phyloP scores from a whole-genome alignment of 2,888 invertebrate species.

The Sericinus montela region DNA sequence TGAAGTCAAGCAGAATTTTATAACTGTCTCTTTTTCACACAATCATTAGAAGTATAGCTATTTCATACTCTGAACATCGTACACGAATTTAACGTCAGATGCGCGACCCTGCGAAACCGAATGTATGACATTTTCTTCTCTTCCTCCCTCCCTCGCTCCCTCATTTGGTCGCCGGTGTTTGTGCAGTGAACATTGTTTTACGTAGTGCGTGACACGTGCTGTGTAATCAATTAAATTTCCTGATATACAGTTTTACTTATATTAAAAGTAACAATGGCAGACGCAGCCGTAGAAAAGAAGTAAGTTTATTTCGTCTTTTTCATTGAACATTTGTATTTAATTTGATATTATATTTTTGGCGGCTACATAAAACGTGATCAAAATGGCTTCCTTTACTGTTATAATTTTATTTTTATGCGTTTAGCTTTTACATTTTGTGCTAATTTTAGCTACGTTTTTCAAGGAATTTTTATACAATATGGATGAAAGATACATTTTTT shows the following conservation, averaged over 20 bases:
- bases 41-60: conserved; percentile 24
- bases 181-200: conserved; percentile 69
- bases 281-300: conserved; percentile 84
- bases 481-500: conserved; percentile 31
- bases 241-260: conserved; percentile 42
- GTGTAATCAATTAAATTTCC: conserved; percentile 36
- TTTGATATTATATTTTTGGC: conserved; percentile 55
- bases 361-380: conserved; percentile 71
- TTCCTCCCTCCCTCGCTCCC: conserved; percentile 64
- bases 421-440: conserved; percentile 24
- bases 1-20: conserved; percentile 33
- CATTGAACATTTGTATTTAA: conserved; percentile 32
- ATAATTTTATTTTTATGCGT: conserved; percentile 28
- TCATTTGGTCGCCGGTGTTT: conserved; percentile 74
- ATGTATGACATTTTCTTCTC: conserved; percentile 58
- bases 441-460: conserved; percentile 15
- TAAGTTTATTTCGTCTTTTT: conserved; percentile 68
- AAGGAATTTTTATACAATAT: conserved; percentile 16
- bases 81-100: conserved; percentile 49
- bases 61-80: conserved; percentile 45
- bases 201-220: conserved; percentile 68
- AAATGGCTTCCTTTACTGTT: conserved; percentile 75
- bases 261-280: conserved; percentile 79
- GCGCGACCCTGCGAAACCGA: conserved; percentile 53
- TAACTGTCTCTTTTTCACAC: conserved; percentile 41